phyloP scores from a whole-genome alignment of 2,797 vertebrate species.

The Tokudaia tokunoshimensis region DNA sequence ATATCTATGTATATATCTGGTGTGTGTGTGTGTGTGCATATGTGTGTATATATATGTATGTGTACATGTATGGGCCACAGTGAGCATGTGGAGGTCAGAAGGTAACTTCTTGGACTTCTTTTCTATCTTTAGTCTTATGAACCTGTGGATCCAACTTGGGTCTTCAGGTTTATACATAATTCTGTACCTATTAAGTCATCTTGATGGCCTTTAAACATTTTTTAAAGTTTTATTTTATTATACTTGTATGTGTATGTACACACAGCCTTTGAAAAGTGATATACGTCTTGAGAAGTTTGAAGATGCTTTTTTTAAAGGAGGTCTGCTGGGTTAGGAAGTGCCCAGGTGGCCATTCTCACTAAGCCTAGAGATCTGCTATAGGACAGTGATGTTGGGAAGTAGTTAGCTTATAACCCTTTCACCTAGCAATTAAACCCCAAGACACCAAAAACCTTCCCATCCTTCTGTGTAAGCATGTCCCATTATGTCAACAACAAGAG shows the following conservation, averaged over 20 bases:
- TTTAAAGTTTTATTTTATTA: neutral
- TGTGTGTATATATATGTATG: neutral
- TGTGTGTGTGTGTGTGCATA: neutral
- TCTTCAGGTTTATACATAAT: neutral
- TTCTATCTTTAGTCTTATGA: neutral
- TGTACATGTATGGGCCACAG: neutral
- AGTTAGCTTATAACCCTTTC: neutral
- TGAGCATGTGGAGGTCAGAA: neutral
- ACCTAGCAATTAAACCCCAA: neutral
- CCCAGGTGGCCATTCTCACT: neutral
- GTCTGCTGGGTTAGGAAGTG: neutral
- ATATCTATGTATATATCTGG: too few relatives aligned
- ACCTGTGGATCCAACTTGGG: neutral
- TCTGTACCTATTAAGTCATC: neutral
- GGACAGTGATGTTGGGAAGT: neutral
- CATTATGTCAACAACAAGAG: neutral
- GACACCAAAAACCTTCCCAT: neutral
- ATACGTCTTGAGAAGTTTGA: conserved; percentile 24
- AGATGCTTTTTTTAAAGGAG: neutral
- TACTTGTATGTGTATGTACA: neutral
- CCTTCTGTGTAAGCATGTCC: neutral
- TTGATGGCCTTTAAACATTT: neutral
- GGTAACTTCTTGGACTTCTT: neutral
- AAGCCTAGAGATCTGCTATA: neutral
- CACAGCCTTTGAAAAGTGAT: neutral